Percentiles rank a stretch among this genome's conserved stretches.
Conservation (phyloP, 2,888 invertebrate genomes). For the Tipula unca region DNA sequence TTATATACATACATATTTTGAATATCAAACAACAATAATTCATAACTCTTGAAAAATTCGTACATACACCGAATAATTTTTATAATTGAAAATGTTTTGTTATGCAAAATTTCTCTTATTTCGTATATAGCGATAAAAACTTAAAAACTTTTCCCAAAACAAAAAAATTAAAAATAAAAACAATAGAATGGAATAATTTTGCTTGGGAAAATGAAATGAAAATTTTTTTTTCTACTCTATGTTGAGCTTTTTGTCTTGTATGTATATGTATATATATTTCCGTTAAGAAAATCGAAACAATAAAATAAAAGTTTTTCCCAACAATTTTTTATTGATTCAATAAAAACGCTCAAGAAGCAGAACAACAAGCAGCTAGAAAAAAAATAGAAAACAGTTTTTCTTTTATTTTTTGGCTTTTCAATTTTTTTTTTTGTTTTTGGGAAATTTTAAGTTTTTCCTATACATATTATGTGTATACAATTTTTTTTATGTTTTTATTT, state of each 20-base stretch:
- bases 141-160: neutral
- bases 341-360: constrained; percentile 1
- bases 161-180: neutral
- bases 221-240: neutral
- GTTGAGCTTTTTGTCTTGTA: neutral
- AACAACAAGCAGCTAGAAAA: neutral
- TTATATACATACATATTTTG: neutral
- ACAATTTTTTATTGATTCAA: constrained; percentile 9
- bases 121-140: neutral
- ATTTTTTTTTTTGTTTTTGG: neutral
- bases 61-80: neutral
- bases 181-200: neutral
- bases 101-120: neutral
- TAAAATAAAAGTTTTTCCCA: neutral
- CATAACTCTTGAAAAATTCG: neutral
- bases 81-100: constrained; percentile 14
- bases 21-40: neutral
- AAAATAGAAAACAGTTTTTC: neutral
- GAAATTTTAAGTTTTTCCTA: neutral
- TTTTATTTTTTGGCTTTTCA: neutral
- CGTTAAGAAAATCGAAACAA: neutral
- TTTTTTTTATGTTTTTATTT: neutral
- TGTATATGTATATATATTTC: neutral
- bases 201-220: neutral
- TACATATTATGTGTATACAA: neutral